Evolutionary conservation across 53 echinoderm and acorn worm species (phyloP), one percentile per base, ranked within the genome.

Genomic region (Henricia sp.): DNA sequence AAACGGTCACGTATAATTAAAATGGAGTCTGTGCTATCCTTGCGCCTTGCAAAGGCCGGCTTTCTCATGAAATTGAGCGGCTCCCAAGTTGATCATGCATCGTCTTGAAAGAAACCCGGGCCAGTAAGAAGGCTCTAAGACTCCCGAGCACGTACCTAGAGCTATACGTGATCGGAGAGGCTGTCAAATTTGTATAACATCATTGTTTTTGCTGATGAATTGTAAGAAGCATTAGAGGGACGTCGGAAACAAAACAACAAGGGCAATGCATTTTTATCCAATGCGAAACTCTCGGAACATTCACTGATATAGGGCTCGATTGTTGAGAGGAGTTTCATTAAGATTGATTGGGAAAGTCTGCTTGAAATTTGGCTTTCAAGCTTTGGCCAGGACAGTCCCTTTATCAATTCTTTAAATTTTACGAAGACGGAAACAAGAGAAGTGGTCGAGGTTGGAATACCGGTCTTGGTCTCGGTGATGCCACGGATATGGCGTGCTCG

Each of bases 11-110:
- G 67, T 67, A 37, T 67, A 67, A 67, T 67, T 67, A 37, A 67
- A 37, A 37, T 21, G 67, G 39, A 38, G 37, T 6, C 37, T 9
- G 17, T 24, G 39, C 67, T 37, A 38, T 39, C 67, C 67, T 9
- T 23, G 37, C 17, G 19, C 8, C 38, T 37, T 9, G 20, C 25
- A 17, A n/a, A 10, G 56, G 14, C 52, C 32, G 26, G 76, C 76
- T 76, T 76, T 76, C 39, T 76, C 76, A 41, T 58, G 24, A 76
- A 76, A 76, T 76, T 76, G 76, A 40, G 40, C 16, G 2, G 57
- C 58, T 38, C 5, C 59, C 17, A 27, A 76, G 39, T 76, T 76
- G 43, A 41, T 40, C 76, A 76, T 57, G 76, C 28, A 34, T 37
- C 52, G 21, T 53, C 54, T 52, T 54, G 35, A 37, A 73, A 54